These are phyloP conservation scores for Parthenolecanium corni DNA, from an alignment of 2,888 invertebrate species.

Conservation along the genomic window DNA sequence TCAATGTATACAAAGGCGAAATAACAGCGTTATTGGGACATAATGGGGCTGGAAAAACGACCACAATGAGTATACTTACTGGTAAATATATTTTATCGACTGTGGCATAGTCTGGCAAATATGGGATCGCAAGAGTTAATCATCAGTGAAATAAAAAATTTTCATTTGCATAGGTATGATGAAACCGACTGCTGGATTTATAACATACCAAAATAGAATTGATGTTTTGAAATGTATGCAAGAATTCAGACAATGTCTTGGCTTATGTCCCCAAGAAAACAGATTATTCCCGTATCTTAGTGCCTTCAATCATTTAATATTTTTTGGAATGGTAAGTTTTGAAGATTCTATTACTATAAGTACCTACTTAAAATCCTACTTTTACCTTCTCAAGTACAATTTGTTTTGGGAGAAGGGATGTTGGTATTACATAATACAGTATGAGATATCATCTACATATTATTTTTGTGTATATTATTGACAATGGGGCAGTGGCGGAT, in stretches of 20 bases:
- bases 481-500: too few species aligned
- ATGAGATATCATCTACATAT: too few species aligned
- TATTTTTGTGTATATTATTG: too few species aligned
- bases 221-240: slow-evolving; percentile 55
- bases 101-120: slow-evolving; percentile 57
- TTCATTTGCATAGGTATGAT: slow-evolving; percentile 16
- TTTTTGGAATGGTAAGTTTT: slow-evolving; percentile 67
- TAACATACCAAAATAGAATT: slow-evolving; percentile 53
- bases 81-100: too few species aligned
- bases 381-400: too few species aligned
- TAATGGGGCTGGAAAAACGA: slow-evolving; percentile 79
- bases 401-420: too few species aligned
- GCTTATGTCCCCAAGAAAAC: slow-evolving; percentile 86
- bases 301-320: slow-evolving; percentile 68
- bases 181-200: slow-evolving; percentile 19
- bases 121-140: slow-evolving; percentile 54
- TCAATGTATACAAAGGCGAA: slow-evolving; percentile 69
- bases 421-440: too few species aligned
- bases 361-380: too few species aligned
- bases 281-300: slow-evolving; percentile 71
- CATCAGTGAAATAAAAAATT: slow-evolving; percentile 17
- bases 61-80: slow-evolving; percentile 59
- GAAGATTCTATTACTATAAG: too few species aligned
- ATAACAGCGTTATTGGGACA: slow-evolving; percentile 79
- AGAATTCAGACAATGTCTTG: slow-evolving; percentile 59